Base-by-base conservation (phyloP, 1,140 invertebrate genomes). In the Drosophila fuyamai region DNA sequence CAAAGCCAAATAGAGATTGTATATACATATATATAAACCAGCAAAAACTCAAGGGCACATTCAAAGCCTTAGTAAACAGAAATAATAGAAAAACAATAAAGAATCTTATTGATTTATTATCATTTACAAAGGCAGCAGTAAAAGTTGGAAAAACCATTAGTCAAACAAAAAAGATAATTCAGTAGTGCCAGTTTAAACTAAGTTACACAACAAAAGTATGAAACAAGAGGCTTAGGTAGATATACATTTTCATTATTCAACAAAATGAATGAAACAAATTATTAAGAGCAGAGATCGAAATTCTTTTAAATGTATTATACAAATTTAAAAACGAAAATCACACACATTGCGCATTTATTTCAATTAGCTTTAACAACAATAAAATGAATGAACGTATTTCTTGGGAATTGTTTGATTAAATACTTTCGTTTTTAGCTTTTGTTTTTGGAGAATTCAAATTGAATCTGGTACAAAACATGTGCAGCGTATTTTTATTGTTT, bases 71-170 rank as follows among this genome's bases (percentile, higher is more conserved):
- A 18, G 40, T 29, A 51, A 43, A 13, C 8, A 65, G 41, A 10
- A 41, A 32, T 14, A 35, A 13, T 32, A 41, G 32, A 32, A 35
- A 41, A 61, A 40, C 14, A 54, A 47, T 8, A 44, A 61, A 76
- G 55, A 46, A 36, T 23, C 35, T 56, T 58, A 77, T 80, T 48
- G 56, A 77, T 85, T 80, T 80, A 76, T 57, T 57, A 66, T 63
- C 78, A 71, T 48, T 70, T 62, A 54, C 50, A 35, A 73, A 66
- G 23, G 18, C 32, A 44, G 61, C 46, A 29, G 29, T 29, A 67
- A 54, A 40, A 68, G 35, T 16, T n/a, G 32, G 2, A 66, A 46
- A 67, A 70, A 70, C 4, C 41, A 56, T 68, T 56, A 47, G 23
- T n/a, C 2, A 40, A 65, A 35, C 16, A 23, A 36, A 10, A 27